A percentile compares a stretch with the other conserved stretches of the same genome.
Conservation (phyloP, 2,113 vertebrate genomes). For the Anguilla rostrata region DNA sequence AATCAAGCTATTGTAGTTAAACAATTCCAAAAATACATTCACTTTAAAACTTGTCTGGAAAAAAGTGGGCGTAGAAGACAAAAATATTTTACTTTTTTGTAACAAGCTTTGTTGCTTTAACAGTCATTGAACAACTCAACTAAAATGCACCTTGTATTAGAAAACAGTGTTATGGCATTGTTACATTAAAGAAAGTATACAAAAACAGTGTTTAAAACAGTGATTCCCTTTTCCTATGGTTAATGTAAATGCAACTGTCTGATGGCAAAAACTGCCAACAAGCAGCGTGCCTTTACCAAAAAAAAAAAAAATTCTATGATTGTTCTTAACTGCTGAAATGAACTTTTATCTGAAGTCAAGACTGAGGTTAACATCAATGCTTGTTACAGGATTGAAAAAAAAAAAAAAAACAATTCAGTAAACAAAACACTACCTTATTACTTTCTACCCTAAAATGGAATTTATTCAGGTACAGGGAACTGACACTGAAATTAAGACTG, state of each 20-base stretch:
- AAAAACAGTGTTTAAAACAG: neutral
- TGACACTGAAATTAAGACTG: constrained; percentile 8
- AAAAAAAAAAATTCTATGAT: neutral
- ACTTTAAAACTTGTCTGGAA: constrained; percentile 17
- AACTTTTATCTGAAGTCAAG: neutral
- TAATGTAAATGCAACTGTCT: neutral
- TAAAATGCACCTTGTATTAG: neutral
- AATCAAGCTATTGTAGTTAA: neutral
- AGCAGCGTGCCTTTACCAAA: neutral
- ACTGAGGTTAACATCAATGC: constrained; percentile 8
- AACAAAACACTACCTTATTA: neutral
- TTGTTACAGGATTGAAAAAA: neutral
- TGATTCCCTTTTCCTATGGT: neutral
- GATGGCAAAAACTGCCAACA: neutral
- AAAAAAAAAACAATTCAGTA: neutral
- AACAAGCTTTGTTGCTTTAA: constrained; percentile 12
- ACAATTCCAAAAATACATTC: constrained; percentile 4
- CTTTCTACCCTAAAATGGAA: neutral
- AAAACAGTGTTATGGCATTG: neutral
- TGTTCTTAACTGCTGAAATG: neutral
- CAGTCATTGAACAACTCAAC: neutral
- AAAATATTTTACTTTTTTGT: neutral
- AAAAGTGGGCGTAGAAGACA: neutral
- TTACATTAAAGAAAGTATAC: neutral
- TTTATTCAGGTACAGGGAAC: neutral